Evolutionary conservation across 2,113 vertebrate species (phyloP), one percentile per base, ranked within the genome.

Genomic region (Lampris incognitus): DNA sequence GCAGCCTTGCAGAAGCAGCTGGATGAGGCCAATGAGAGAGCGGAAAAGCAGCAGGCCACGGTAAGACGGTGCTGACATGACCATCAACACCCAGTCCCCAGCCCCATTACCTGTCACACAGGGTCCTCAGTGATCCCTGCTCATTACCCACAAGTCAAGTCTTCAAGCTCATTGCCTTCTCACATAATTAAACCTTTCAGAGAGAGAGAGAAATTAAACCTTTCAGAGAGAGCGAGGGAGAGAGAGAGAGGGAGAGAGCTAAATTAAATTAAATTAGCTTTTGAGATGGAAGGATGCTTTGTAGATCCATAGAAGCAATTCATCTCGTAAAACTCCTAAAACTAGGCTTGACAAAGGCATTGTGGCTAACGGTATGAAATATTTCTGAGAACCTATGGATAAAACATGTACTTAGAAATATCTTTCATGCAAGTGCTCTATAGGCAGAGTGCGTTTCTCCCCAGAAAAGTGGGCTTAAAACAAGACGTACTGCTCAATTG

Each of bases 1-100:
- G 94, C 96, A 73, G 93, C 96, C 83, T 93, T 99, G 92, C 96
- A 97, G 92, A 98, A 97, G 92, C 97, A 99, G 88, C 96, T 99
- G 92, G 97, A 98, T 85, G 97, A 98, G 87, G 96, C 97, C 74
- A 87, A 95, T 49, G 96, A 97, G 92, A 96, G 94, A 90, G 96
- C 96, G 4, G 97, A 98, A 88, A 98, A 99, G 87, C 97, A 99
- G 85, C 96, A 98, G 89, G 97, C 97, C 72, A 98, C 97, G 0
- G 97, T 99, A 92, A 98, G 97, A 95, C 74, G 63, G 54, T 49
- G 41, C 78, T 66, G 67, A 83, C 82, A 87, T 72, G 79, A 84
- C 87, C 72, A 38, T 81, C 87, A 81, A 56, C 69, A 66, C 79
- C 76, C 55, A 57, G 46, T 66, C 62, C 75, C 75, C 71, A 41